Evolutionary conservation across 2,797 vertebrate species (phyloP).

Genomic region (Prionace glauca): DNA sequence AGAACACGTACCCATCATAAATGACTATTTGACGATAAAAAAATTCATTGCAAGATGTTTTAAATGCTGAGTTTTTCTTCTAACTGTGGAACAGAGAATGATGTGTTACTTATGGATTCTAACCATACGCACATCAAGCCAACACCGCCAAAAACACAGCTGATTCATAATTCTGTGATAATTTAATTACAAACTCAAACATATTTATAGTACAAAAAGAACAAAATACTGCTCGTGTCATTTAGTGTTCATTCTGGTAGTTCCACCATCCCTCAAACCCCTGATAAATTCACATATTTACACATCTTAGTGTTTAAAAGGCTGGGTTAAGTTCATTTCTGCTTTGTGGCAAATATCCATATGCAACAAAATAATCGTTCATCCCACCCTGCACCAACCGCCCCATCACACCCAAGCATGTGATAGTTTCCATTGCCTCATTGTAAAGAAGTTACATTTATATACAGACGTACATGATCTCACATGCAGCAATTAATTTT

Average conservation of each 20-base stretch:
- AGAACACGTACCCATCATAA: background rate
- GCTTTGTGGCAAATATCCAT: background rate
- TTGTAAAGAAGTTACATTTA: background rate
- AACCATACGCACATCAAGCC: background rate
- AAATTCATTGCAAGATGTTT: background rate
- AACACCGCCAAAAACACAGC: background rate
- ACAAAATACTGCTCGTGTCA: slow-evolving; percentile 69
- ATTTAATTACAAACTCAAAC: slow-evolving; percentile 39
- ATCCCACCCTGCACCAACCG: background rate
- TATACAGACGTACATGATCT: background rate
- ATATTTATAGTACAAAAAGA: slow-evolving; percentile 49
- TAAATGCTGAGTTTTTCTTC: background rate
- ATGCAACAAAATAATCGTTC: background rate
- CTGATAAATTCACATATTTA: slow-evolving; percentile 36
- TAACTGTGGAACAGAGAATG: background rate
- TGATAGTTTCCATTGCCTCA: background rate
- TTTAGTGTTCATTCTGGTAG: slow-evolving; percentile 47
- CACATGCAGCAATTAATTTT: background rate
- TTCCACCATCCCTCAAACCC: slow-evolving; percentile 22
- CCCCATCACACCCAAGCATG: background rate
- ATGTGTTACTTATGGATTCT: background rate
- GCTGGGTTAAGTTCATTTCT: slow-evolving; percentile 30
- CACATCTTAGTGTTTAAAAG: slow-evolving; percentile 36
- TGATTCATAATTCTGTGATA: slow-evolving; percentile 28
- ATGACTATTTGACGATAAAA: background rate